Evolutionary conservation across 2,113 vertebrate species (phyloP).

Genomic region (Myxocyprinus asiaticus): DNA sequence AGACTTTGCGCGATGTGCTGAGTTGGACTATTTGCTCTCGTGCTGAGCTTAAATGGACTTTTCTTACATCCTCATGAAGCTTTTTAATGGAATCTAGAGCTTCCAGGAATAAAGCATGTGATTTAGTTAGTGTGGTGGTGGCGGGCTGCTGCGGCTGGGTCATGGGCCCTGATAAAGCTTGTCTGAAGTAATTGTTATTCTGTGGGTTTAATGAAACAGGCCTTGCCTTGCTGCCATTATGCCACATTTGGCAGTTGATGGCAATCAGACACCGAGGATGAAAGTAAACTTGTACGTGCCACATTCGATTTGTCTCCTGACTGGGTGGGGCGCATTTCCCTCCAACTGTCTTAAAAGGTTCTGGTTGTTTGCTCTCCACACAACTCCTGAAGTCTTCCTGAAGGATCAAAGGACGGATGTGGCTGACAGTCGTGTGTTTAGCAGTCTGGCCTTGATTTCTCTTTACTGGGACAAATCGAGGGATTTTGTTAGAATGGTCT

Average conservation of each 20-base stretch:
- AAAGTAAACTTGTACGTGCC: constrained; percentile 67
- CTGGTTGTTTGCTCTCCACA: constrained; percentile 50
- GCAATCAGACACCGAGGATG: constrained; percentile 65
- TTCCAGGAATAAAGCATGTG: constrained; percentile 58
- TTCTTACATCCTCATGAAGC: constrained; percentile 58
- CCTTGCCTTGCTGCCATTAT: constrained; percentile 49
- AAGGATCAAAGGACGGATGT: constrained; percentile 69
- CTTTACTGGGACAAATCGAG: constrained; percentile 76
- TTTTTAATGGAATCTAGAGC: constrained; percentile 66
- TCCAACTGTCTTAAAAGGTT: constrained; percentile 39
- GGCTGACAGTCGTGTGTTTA: constrained; percentile 62
- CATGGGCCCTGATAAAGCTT: constrained; percentile 55
- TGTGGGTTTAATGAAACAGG: constrained; percentile 47
- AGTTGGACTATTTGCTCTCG: constrained; percentile 72
- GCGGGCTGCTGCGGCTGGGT: constrained; percentile 49
- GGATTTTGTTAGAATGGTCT: constrained; percentile 60
- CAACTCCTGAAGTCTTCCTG: constrained; percentile 66
- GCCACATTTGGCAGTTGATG: constrained; percentile 60
- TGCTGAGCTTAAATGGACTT: constrained; percentile 68
- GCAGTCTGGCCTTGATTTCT: constrained; percentile 70
- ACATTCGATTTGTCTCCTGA: constrained; percentile 63
- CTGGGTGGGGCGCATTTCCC: constrained; percentile 31
- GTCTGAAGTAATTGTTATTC: constrained; percentile 64
- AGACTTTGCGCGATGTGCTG: constrained; percentile 75
- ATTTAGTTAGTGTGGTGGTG: constrained; percentile 55